Conservation (phyloP, 2,113 vertebrate species). For the Mirza zaza region DNA sequence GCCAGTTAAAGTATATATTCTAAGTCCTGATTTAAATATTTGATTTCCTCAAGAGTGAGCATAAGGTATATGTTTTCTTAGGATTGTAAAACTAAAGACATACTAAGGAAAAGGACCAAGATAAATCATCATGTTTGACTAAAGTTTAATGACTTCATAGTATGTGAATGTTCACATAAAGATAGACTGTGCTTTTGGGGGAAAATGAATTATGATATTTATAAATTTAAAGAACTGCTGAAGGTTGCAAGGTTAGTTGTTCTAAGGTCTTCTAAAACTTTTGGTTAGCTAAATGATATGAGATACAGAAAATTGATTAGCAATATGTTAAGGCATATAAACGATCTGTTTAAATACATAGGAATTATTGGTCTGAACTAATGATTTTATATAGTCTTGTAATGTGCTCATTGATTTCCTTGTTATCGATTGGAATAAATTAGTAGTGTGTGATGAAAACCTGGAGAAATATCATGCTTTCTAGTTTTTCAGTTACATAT, state of each 20-base stretch:
- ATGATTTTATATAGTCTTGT: slow-evolving; percentile 8
- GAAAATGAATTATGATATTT: slow-evolving; percentile 9
- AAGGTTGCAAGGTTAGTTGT: not conserved
- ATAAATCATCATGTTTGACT: not conserved
- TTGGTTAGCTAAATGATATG: not conserved
- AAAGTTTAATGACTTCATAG: not conserved
- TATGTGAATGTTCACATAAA: slow-evolving; percentile 13
- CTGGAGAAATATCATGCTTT: slow-evolving; percentile 17
- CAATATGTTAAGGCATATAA: not conserved
- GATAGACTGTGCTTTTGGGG: not conserved
- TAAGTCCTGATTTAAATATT: not conserved
- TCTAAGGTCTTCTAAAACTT: not conserved
- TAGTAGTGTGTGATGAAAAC: not conserved
- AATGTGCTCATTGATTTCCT: not conserved
- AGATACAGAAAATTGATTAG: slow-evolving; percentile 2
- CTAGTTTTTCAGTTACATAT: slow-evolving; percentile 20
- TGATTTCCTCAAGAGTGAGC: not conserved
- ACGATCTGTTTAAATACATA: not conserved
- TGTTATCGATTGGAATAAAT: not conserved
- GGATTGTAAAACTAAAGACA: not conserved
- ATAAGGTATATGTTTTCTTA: not conserved
- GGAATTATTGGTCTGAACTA: not conserved
- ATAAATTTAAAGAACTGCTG: not conserved
- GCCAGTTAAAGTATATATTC: not conserved
- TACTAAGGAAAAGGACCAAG: not conserved